Conservation (phyloP, 2,113 vertebrate species). For the Hippocampus guttulatus region DNA sequence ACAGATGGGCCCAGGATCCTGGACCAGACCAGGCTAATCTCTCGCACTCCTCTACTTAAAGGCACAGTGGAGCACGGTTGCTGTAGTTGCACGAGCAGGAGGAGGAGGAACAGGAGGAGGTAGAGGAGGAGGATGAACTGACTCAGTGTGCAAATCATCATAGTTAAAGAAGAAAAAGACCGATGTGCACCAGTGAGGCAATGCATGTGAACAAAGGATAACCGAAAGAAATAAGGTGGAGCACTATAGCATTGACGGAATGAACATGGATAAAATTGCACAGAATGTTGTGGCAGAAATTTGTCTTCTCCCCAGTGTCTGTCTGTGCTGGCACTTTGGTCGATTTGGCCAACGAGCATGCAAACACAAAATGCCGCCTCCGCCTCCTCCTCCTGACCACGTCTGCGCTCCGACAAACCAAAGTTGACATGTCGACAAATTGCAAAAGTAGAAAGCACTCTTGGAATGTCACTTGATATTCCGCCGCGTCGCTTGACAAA, state of each 20-base stretch:
- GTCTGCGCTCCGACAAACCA: slow-evolving; percentile 67
- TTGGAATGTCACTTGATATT: slow-evolving; percentile 52
- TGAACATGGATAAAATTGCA: slow-evolving; percentile 14
- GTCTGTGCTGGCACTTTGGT: slow-evolving; percentile 61
- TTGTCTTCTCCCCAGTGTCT: slow-evolving; percentile 9
- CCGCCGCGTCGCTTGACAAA: slow-evolving; percentile 24
- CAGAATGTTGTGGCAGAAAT: slow-evolving; percentile 4
- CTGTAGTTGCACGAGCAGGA: slow-evolving; percentile 7
- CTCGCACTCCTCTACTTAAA: slow-evolving; percentile 73
- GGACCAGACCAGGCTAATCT: slow-evolving; percentile 71
- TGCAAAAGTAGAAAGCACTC: slow-evolving; percentile 61
- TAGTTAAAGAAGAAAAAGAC: not conserved
- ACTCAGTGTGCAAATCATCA: not conserved
- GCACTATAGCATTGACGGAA: slow-evolving; percentile 26
- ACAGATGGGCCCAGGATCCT: slow-evolving; percentile 73
- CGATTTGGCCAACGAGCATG: slow-evolving; percentile 54
- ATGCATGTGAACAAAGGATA: slow-evolving; percentile 59
- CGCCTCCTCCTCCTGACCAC: slow-evolving; percentile 53
- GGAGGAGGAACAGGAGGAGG: not conserved
- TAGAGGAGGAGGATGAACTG: not conserved
- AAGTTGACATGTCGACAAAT: slow-evolving; percentile 73
- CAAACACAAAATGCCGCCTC: slow-evolving; percentile 70
- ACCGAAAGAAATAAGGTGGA: slow-evolving; percentile 36
- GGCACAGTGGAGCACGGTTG: slow-evolving; percentile 53
- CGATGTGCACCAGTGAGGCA: slow-evolving; percentile 30